Base-by-base conservation (phyloP, 2,888 invertebrate genomes). In the Catonia carolina region DNA sequence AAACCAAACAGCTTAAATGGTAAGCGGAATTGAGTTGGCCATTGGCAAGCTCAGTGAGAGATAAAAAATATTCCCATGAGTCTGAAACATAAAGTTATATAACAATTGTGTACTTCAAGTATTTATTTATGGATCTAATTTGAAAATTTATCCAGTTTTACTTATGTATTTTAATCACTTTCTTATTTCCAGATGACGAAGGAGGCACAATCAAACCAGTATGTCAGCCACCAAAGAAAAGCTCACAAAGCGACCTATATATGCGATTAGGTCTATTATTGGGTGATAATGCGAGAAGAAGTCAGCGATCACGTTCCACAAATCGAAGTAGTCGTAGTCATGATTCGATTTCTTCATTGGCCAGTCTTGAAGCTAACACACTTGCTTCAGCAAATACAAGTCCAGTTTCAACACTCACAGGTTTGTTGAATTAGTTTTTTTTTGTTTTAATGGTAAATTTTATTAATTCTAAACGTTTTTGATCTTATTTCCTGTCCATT, bases 371-470 rank as follows among this genome's bases (percentile, higher is more conserved):
- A 59, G 74, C 76, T 0, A 82, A 83, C 62, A 84, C 86, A 0
- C 76, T 87, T 52, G 82, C 86, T 50, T 86, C 89, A 22, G 85
- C 85, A 56, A 90, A 90, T 67, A 89, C 89, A 35, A 91, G 91
- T 70, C 91, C 91, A 53, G 85, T 92, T n/a, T 91, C 91, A 23
- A 92, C 91, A 0, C 75, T 92, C 39, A 91, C 91, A 2, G 91
- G 76, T 76, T 57, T 55, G 41, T n/a, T n/a, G n/a, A n/a, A n/a
- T n/a, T n/a, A n/a, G 6, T 22, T 33, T 41, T n/a, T n/a, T n/a
- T 41, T n/a, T n/a, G 7, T 15, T n/a, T 10, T 41, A n/a, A 15
- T 42, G 3, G 18, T n/a, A 20, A 17, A 18, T 18, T 7, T 2
- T 17, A 17, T 17, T 42, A 15, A 17, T n/a, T 4, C 18, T 15